Evolutionary conservation across 2,113 vertebrate genomes (phyloP).

Genomic region (Tragelaphus scriptus): DNA sequence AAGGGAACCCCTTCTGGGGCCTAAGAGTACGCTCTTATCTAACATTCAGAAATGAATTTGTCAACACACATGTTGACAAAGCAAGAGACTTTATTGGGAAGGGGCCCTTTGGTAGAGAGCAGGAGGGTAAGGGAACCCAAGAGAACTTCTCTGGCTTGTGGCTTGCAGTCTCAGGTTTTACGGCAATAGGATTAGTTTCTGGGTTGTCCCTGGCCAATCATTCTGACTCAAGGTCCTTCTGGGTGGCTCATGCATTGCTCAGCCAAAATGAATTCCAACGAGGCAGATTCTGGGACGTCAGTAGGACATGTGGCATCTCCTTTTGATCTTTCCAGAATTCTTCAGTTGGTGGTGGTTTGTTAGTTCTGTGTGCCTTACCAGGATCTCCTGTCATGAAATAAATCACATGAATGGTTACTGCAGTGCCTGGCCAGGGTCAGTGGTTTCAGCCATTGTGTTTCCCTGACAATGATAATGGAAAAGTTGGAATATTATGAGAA

Average conservation of each 20-base stretch:
- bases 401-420: background rate
- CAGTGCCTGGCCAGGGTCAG: background rate
- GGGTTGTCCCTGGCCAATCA: background rate
- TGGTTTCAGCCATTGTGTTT: background rate
- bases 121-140: background rate
- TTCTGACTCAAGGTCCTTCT: background rate
- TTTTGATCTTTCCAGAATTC: background rate
- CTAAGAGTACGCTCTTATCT: background rate
- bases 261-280: background rate
- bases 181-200: background rate
- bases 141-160: background rate
- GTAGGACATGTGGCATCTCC: background rate
- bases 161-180: background rate
- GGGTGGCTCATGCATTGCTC: background rate
- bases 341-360: background rate
- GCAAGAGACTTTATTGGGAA: background rate
- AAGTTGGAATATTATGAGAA: background rate
- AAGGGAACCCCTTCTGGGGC: background rate
- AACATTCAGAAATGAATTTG: background rate
- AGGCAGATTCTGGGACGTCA: background rate
- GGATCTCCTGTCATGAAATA: background rate
- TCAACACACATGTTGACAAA: background rate
- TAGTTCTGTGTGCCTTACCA: background rate
- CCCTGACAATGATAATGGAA: background rate
- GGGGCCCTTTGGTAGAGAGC: background rate